Evolutionary conservation across 2,888 invertebrate species (phyloP), one percentile per base, ranked within the genome.

Genomic region (Pristionchus exspectatus): DNA sequence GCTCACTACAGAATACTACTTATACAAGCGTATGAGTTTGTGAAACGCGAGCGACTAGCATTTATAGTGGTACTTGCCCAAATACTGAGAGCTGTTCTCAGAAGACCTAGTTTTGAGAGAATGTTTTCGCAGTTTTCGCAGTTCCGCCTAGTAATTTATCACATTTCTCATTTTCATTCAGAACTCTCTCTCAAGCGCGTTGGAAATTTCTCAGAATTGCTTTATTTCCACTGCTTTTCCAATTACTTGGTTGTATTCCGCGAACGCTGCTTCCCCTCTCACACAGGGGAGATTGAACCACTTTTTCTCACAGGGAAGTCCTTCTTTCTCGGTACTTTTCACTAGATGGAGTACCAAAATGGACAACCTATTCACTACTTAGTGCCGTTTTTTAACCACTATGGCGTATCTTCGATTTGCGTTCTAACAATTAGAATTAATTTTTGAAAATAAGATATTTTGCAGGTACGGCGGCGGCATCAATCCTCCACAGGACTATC

Each of bases 391-490:
- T n/a, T 24, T 66, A n/a, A n/a, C n/a, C n/a, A n/a, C n/a, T n/a
- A n/a, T n/a, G n/a, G n/a, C n/a, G n/a, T 21, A 12, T 66, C 21
- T 18, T 66, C 66, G 10, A 24, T n/a, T n/a, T n/a, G 10, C 10
- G n/a, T 10, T n/a, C 21, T 1, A 5, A n/a, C 10, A 21, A 66
- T 24, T 21, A 12, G 21, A 10, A n/a, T n/a, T 59, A 7, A 59
- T 59, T 59, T 59, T n/a, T 81, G 54, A 4, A 24, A 50, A 9
- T 30, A 10, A 50, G 9, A 50, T 30, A 54, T 56, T 18, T 56
- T 56, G 0, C n/a, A 85, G 84, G 27, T 85, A 85, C 84, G 84
- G 84, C 18, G 84, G 84, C 5, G 21, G 59, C 33, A 63, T 85
- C 9, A 59, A 59, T 7, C 33, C 84, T 59, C 84, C 84, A 2